Conservation (phyloP, 2,888 invertebrate species). For the Thalpophila matura region DNA sequence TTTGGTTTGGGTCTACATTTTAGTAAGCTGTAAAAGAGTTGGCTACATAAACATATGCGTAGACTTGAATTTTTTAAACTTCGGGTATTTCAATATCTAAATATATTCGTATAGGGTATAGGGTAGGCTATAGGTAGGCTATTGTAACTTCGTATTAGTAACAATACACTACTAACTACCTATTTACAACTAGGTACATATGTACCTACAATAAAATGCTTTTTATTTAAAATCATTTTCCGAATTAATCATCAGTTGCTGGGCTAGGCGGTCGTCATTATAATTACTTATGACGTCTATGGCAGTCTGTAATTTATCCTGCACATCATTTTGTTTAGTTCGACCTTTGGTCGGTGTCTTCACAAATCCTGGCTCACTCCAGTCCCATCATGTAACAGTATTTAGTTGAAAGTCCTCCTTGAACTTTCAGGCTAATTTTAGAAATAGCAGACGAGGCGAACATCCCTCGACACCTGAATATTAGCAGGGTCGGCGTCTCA, state of each 20-base stretch:
- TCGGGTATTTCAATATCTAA: too few species aligned
- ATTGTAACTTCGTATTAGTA: too few species aligned
- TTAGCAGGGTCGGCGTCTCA: constrained; percentile 25
- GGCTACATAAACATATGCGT: constrained; percentile 2
- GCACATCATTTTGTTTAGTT: constrained; percentile 19
- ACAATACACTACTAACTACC: too few species aligned
- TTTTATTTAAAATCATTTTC: not conserved
- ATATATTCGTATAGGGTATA: too few species aligned
- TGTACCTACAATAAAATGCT: not conserved
- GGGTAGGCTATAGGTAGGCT: too few species aligned
- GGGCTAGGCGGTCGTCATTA: not conserved
- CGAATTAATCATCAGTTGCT: not conserved
- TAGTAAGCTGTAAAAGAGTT: constrained; percentile 18
- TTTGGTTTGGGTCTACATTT: constrained; percentile 51
- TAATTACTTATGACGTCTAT: not conserved
- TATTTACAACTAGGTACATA: too few species aligned
- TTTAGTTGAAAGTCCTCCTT: constrained; percentile 37
- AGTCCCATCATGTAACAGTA: constrained; percentile 41
- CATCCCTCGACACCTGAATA: constrained; percentile 36
- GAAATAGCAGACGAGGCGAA: constrained; percentile 33
- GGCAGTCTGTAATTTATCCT: constrained; percentile 23
- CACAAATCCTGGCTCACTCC: constrained; percentile 38
- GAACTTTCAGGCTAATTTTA: constrained; percentile 43
- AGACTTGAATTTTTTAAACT: not conserved
- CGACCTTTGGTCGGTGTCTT: constrained; percentile 18